Evolutionary conservation across 2,888 invertebrate genomes (phyloP), one percentile per base, ranked within the genome.

Genomic region (Torymus aiolomorphi): DNA sequence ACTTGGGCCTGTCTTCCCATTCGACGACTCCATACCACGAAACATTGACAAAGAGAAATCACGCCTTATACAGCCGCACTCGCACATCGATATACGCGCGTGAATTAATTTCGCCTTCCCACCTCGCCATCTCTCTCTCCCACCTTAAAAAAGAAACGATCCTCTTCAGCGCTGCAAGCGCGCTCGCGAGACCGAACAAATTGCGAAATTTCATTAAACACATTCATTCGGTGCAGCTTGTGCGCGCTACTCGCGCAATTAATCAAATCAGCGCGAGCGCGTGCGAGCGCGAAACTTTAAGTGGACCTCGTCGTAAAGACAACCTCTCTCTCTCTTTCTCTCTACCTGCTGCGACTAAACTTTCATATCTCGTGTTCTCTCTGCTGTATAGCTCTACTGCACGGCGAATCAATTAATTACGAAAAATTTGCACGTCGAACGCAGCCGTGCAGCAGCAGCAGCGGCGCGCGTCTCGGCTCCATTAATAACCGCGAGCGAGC

Each of bases 401-500:
- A 14, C 62, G 42, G 62, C 56, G 59, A 67, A 52, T 77, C 71
- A 62, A 77, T 77, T 77, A 77, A 77, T 77, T 51, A 77, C 76
- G 71, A 71, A 70, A 77, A 77, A 71, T 63, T 57, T 56, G 76
- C 76, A 56, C 76, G 76, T 76, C 76, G 62, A 69, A 31, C 18
- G 52, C 76, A 76, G 73, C 73, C 16, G 63, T 42, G 72, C 84
- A 83, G 79, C 80, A 42, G 42, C 42, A 42, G 42, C 42, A 63
- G 71, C 84, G 83, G 79, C 80, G 76, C 80, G 84, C n/a, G 0
- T 18, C 31, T 14, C 42, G 14, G n/a, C 83, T 86, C 56, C 87
- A 86, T 87, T 87, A 87, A 88, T 88, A 87, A 87, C 85, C 83
- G 83, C 83, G 84, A 82, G 83, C 54, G n/a, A 54, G n/a, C 16